These are phyloP conservation scores for Nymphicus hollandicus DNA, from an alignment of 2,113 vertebrate species.

Conservation along the genomic window DNA sequence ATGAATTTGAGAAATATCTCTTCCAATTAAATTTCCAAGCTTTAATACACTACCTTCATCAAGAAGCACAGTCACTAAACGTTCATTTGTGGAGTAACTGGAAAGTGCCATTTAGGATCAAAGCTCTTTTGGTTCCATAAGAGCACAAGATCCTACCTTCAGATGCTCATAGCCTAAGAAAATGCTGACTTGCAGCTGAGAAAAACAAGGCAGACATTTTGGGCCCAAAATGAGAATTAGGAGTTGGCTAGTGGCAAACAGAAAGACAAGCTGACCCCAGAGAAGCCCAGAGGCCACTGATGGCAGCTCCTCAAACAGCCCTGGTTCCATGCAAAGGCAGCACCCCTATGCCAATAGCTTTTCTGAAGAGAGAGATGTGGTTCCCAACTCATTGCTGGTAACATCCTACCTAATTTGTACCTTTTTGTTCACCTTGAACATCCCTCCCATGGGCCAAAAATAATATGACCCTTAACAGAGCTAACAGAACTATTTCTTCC, in stretches of 20 bases:
- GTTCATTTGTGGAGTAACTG: not conserved
- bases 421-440: conserved; percentile 17
- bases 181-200: not conserved
- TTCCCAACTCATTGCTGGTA: not conserved
- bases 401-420: not conserved
- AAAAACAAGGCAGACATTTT: not conserved
- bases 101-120: not conserved
- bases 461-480: not conserved
- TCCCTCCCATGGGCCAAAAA: conserved; percentile 12
- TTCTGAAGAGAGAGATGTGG: not conserved
- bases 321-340: not conserved
- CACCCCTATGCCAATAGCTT: not conserved
- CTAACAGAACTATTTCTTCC: conserved; percentile 4
- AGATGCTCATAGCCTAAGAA: not conserved
- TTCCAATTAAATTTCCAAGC: not conserved
- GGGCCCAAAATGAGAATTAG: not conserved
- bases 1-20: not conserved
- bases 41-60: not conserved
- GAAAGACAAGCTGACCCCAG: not conserved
- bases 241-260: not conserved
- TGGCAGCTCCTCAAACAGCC: not conserved
- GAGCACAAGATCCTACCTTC: not conserved
- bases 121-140: not conserved
- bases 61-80: not conserved
- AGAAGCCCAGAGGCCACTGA: not conserved